Conservation (phyloP, 2,888 invertebrate species). For the Noctuana brunneofusca region DNA sequence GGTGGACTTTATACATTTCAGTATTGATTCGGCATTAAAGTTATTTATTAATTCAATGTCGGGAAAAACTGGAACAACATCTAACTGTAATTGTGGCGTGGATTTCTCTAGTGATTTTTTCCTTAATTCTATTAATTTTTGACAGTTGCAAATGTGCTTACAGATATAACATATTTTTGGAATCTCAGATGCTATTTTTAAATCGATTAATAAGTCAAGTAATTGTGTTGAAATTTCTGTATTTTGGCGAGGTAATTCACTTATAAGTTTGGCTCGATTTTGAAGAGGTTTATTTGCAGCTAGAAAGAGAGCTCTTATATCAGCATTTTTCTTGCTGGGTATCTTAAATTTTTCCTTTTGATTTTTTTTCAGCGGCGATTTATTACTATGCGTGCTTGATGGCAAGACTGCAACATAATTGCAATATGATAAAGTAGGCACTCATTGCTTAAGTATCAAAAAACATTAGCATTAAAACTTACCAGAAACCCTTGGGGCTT, state of each 20-base stretch:
- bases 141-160: conserved; percentile 68
- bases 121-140: conserved; percentile 49
- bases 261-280: conserved; percentile 71
- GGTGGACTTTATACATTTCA: not conserved
- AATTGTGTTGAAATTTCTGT: conserved; percentile 58
- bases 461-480: not conserved
- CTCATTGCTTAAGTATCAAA: not conserved
- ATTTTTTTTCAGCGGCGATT: conserved; percentile 41
- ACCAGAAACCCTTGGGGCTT: not conserved
- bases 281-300: conserved; percentile 73
- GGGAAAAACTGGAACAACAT: conserved; percentile 56
- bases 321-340: conserved; percentile 68
- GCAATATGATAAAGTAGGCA: not conserved
- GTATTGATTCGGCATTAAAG: conserved; percentile 53
- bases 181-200: conserved; percentile 62
- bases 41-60: conserved; percentile 63
- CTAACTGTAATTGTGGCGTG: conserved; percentile 40
- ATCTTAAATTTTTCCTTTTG: conserved; percentile 44
- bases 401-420: conserved; percentile 50
- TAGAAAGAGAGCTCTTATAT: conserved; percentile 82
- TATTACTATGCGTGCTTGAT: conserved; percentile 40
- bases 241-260: conserved; percentile 54
- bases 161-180: conserved; percentile 70
- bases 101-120: conserved; percentile 42
- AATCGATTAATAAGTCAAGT: conserved; percentile 72